Evolutionary conservation across 2,113 vertebrate species (phyloP).

Genomic region (Penelope pileata): DNA sequence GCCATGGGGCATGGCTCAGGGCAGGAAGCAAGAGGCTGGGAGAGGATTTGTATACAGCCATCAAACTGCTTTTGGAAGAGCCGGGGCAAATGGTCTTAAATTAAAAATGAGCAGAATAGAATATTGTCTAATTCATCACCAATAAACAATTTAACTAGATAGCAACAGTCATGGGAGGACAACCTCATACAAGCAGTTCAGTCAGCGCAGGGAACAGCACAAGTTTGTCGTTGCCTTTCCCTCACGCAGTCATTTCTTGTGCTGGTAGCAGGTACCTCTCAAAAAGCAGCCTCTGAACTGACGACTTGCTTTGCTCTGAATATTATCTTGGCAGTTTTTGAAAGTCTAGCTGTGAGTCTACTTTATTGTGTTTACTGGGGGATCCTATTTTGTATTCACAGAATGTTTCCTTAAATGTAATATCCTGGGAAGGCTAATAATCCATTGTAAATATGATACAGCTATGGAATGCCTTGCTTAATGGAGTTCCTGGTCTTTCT

Average conservation of each 20-base stretch:
- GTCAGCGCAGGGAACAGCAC: neutral
- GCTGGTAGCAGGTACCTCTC: neutral
- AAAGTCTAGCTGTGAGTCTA: neutral
- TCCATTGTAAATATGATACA: neutral
- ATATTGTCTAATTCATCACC: neutral
- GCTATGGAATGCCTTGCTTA: conserved; percentile 8
- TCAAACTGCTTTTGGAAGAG: neutral
- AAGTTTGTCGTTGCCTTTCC: neutral
- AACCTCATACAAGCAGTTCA: neutral
- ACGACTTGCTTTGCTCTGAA: neutral
- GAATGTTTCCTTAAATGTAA: conserved; percentile 3
- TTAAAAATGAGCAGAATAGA: neutral
- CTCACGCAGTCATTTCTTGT: neutral
- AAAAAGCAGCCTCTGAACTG: neutral
- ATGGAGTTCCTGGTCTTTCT: neutral
- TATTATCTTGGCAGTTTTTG: neutral
- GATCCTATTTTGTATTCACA: conserved; percentile 20
- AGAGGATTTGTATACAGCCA: no score
- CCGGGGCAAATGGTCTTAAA: neutral
- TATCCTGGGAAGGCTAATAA: conserved; percentile 37
- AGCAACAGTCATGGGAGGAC: neutral
- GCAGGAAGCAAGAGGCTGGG: neutral
- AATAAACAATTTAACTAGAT: neutral
- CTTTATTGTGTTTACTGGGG: conserved; percentile 6
- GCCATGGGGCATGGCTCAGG: no score